phyloP scores from a whole-genome alignment of 2,113 vertebrate species.

The Pluvialis apricaria region DNA sequence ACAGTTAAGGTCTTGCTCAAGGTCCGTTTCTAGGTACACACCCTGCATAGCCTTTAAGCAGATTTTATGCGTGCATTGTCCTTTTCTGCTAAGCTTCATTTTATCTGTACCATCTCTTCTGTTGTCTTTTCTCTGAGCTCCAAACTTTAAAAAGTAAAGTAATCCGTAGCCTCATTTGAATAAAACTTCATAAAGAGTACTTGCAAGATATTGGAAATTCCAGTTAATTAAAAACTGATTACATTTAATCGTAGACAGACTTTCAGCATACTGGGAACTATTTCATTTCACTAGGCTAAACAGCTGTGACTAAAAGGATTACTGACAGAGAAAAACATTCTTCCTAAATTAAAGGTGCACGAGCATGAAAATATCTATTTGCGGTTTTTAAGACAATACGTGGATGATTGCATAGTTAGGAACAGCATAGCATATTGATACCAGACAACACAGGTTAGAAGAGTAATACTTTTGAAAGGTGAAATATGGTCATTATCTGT shows the following conservation, averaged over 20 bases:
- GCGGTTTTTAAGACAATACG: background rate
- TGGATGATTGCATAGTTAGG: background rate
- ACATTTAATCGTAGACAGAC: slow-evolving; percentile 28
- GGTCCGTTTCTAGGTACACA: background rate
- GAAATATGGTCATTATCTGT: background rate
- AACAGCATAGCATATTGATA: background rate
- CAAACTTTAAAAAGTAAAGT: slow-evolving; percentile 26
- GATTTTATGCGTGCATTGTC: background rate
- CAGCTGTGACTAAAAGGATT: slow-evolving; percentile 55
- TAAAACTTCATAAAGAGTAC: slow-evolving; percentile 30
- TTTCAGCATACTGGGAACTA: slow-evolving; percentile 28
- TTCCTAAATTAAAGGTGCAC: background rate
- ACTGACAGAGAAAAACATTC: slow-evolving; percentile 13
- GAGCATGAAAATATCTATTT: background rate
- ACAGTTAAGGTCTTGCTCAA: background rate
- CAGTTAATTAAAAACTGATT: slow-evolving; percentile 63
- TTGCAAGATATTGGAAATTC: slow-evolving; percentile 4
- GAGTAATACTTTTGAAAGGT: background rate
- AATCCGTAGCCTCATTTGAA: slow-evolving; percentile 32
- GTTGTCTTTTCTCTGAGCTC: background rate
- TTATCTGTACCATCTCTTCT: background rate
- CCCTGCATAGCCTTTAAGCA: background rate
- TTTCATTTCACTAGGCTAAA: slow-evolving; percentile 50
- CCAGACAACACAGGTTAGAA: background rate
- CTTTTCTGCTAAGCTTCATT: background rate